These are phyloP conservation scores for Cosmorhoe ocellata DNA, from an alignment of 2,888 invertebrate genomes.

Conservation along the genomic window DNA sequence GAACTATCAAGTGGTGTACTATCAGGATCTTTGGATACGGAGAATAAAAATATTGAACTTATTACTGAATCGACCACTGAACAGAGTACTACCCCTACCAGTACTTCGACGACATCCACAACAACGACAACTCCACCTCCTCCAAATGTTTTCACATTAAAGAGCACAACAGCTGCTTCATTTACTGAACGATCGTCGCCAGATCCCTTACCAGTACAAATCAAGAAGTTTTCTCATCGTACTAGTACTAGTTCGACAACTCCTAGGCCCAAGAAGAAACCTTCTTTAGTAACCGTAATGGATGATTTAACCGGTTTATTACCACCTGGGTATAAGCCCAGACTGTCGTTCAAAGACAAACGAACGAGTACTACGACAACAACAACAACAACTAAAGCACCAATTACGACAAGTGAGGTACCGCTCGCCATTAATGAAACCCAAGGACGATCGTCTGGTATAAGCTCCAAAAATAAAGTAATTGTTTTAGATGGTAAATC, in stretches of 20 bases:
- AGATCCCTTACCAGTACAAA: conserved; percentile 83
- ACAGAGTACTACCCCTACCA: conserved; percentile 40
- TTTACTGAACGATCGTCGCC: conserved; percentile 81
- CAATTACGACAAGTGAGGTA: conserved; percentile 43
- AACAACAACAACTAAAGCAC: conserved; percentile 49
- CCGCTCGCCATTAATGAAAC: conserved; percentile 59
- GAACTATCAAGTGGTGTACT: conserved; percentile 90
- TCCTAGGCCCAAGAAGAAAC: conserved; percentile 70
- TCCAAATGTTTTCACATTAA: conserved; percentile 76
- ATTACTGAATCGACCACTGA: conserved; percentile 82
- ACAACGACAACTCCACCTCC: conserved; percentile 58
- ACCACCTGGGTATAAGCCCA: conserved; percentile 84
- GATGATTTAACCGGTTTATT: conserved; percentile 83
- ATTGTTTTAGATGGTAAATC: conserved; percentile 80
- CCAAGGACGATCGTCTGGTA: conserved; percentile 77
- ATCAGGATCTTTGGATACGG: conserved; percentile 86
- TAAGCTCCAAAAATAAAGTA: conserved; percentile 82
- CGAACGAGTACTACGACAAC: conserved; percentile 79
- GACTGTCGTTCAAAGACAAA: conserved; percentile 78
- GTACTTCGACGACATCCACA: conserved; percentile 49
- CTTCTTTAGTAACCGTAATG: conserved; percentile 75
- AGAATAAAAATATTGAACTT: conserved; percentile 85
- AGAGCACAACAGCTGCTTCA: conserved; percentile 73
- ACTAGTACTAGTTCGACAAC: conserved; percentile 66
- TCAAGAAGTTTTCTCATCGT: conserved; percentile 85